Evolutionary conservation across 2,888 invertebrate species (phyloP).

Genomic region (Trichogramma dendrolimi): DNA sequence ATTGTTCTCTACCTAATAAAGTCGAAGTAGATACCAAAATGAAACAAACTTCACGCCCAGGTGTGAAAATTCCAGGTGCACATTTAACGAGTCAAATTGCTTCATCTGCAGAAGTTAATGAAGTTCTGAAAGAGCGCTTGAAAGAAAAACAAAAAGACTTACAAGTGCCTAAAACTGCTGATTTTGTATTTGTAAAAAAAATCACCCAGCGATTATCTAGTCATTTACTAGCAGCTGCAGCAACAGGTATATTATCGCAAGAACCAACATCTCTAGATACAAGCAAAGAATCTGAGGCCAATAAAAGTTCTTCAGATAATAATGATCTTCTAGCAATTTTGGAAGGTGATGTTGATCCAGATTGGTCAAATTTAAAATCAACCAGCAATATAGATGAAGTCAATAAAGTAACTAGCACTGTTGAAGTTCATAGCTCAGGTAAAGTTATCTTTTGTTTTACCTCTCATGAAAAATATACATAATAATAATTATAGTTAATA

Average conservation of each 20-base stretch:
- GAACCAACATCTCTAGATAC: constrained; percentile 19
- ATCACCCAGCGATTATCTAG: constrained; percentile 55
- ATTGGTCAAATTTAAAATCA: constrained; percentile 48
- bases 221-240: constrained; percentile 43
- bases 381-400: constrained; percentile 31
- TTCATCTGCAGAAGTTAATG: constrained; percentile 56
- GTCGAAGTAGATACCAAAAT: constrained; percentile 11
- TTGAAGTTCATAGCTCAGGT: constrained; percentile 17
- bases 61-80: constrained; percentile 37
- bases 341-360: constrained; percentile 56
- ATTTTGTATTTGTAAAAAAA: constrained; percentile 56
- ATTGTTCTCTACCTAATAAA: too few relatives aligned
- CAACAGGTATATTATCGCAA: constrained; percentile 36
- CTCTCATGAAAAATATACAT: too few relatives aligned
- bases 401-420: constrained; percentile 26
- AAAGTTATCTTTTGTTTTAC: constrained; percentile 4
- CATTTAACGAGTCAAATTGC: constrained; percentile 58
- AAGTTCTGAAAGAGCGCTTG: constrained; percentile 56
- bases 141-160: constrained; percentile 52
- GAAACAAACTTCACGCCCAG: constrained; percentile 31
- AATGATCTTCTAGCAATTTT: constrained; percentile 58
- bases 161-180: constrained; percentile 50
- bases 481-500: too few relatives aligned
- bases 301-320: constrained; percentile 44
- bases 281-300: constrained; percentile 20